Evolutionary conservation across 1,140 invertebrate genomes (phyloP).

Genomic region (Drosophila melanogaster): Release_6_plus_ISO1_MT NC_004354.4:22538501-22539000

Average conservation of each 20-base stretch:
- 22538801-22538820: too few species aligned
- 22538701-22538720: constrained; percentile 84
- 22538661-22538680: constrained; percentile 92
- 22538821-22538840: too few species aligned
- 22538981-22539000: neutral
- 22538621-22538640: constrained; percentile 92
- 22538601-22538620: constrained; percentile 91
- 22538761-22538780: too few species aligned
- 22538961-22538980: neutral
- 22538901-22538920: neutral
- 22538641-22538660: constrained; percentile 95
- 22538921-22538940: neutral
- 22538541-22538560: constrained; percentile 37
- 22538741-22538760: neutral
- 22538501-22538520: constrained; percentile 57
- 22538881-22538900: neutral
- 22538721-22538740: constrained; percentile 34
- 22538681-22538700: constrained; percentile 84
- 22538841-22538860: too few species aligned
- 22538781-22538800: too few species aligned
- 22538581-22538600: constrained; percentile 87
- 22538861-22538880: too few species aligned
- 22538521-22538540: constrained; percentile 22
- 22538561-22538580: constrained; percentile 73
- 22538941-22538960: constrained; percentile 1